Evolutionary conservation across 2,888 invertebrate species (phyloP).

Genomic region (Mantis religiosa): DNA sequence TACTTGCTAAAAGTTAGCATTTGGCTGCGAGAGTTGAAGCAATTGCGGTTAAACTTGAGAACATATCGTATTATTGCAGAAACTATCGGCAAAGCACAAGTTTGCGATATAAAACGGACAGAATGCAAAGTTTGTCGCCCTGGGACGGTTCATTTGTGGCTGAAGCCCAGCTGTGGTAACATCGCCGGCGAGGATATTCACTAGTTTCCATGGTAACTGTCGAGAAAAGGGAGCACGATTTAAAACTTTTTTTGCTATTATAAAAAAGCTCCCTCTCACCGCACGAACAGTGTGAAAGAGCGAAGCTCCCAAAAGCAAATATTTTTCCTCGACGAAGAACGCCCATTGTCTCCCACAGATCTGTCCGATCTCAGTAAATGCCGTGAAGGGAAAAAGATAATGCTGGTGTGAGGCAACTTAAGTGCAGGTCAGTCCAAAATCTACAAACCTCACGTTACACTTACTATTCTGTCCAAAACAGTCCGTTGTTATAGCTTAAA

Average conservation of each 20-base stretch:
- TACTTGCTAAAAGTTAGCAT: too few relatives aligned
- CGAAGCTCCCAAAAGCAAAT: neutral
- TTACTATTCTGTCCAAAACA: too few relatives aligned
- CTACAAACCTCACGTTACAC: too few relatives aligned
- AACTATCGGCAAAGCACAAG: neutral
- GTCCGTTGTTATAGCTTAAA: too few relatives aligned
- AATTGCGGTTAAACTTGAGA: neutral
- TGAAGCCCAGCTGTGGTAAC: neutral
- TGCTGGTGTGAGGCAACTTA: neutral
- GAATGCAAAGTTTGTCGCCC: neutral
- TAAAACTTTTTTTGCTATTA: neutral
- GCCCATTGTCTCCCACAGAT: neutral
- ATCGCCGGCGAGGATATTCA: neutral
- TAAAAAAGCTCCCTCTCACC: neutral
- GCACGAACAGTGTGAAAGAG: neutral
- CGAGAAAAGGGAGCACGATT: neutral
- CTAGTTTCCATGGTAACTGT: neutral
- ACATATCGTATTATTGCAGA: neutral
- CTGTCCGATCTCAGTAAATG: neutral
- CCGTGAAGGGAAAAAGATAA: neutral
- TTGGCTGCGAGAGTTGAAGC: too few relatives aligned
- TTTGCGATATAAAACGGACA: neutral
- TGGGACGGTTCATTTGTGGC: neutral
- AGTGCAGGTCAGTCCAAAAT: neutral
- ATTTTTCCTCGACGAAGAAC: neutral